Evolutionary conservation across 2,888 invertebrate genomes (phyloP).

Genomic region (Parnassius orleans): DNA sequence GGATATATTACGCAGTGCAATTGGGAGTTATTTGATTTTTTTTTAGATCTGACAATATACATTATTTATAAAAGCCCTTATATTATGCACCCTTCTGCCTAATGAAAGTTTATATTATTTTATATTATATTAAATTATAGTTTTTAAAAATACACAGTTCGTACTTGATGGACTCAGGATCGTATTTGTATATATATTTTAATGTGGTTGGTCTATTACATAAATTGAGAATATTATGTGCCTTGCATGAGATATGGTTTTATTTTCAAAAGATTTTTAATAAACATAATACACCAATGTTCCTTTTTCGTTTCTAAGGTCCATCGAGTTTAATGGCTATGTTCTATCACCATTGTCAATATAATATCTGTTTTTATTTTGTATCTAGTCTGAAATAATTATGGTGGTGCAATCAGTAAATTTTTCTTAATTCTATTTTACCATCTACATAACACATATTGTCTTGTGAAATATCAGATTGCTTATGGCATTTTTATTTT

Average conservation of each 20-base stretch:
- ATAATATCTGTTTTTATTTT: neutral
- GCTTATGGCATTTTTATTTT: neutral
- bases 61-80: slow-evolving; percentile 20
- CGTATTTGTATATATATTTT: slow-evolving; percentile 13
- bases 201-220: neutral
- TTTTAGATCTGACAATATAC: slow-evolving; percentile 47
- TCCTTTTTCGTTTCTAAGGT: neutral
- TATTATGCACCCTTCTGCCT: neutral
- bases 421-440: neutral
- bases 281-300: neutral
- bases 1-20: slow-evolving; percentile 50
- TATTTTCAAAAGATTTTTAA: neutral
- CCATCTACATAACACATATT: neutral
- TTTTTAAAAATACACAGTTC: too few relatives aligned
- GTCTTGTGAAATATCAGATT: neutral
- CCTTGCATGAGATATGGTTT: slow-evolving; percentile 21
- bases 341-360: neutral
- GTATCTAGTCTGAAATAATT: slow-evolving; percentile 15
- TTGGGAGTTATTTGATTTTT: slow-evolving; percentile 45
- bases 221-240: slow-evolving; percentile 4
- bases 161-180: neutral
- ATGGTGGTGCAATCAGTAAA: slow-evolving; percentile 2
- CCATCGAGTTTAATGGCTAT: neutral
- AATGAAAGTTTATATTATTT: neutral
- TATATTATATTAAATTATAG: neutral